Base-by-base conservation (phyloP, 2,888 invertebrate species). In the Conus canariensis region DNA sequence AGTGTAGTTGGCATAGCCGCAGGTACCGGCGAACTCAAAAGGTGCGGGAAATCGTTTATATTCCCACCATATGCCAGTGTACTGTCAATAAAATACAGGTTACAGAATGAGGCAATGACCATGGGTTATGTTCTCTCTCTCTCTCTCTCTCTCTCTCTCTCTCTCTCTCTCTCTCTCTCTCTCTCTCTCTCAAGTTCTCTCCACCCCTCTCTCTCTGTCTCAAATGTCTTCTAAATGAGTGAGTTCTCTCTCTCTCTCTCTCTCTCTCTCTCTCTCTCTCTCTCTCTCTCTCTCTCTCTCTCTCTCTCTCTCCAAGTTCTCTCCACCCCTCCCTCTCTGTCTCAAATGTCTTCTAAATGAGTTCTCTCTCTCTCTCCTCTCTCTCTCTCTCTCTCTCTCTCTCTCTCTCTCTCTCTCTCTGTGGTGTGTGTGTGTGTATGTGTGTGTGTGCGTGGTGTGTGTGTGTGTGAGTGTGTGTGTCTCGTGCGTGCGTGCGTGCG, bases 31-130 rank as follows among this genome's bases (percentile, higher is more conserved):
- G 56, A 82, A 89, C 14, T 85, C 67, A 30, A 89, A 89, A n/a
- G 85, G 70, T n/a, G 89, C 83, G 7, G 82, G 83, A 58, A 85
- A 85, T 14, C 89, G 14, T 59, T 89, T 60, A 85, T 70, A 89
- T 70, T 89, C 89, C 82, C 82, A 89, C 89, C 89, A 89, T 56
- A n/a, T 83, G 30, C 89, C 89, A 56, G 70, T 30, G 70, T 89
- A 89, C 89, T 89, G 89, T 12, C 5, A 25, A 8, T 6, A 82
- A 12, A 30, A 58, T 30, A 22, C 19, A 80, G 25, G 10, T 12
- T 1, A 64, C 19, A 80, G 16, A n/a, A 8, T 60, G 59, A 59
- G 88, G 80, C 6, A 16, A 30, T 30, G 30, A 30, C 30, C 6
- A 30, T 45, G 1, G 59, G 22, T 58, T 30, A 77, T 77, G 30